phyloP scores from a whole-genome alignment of 2,888 invertebrate species.

The Drosophila nigritarsus region DNA sequence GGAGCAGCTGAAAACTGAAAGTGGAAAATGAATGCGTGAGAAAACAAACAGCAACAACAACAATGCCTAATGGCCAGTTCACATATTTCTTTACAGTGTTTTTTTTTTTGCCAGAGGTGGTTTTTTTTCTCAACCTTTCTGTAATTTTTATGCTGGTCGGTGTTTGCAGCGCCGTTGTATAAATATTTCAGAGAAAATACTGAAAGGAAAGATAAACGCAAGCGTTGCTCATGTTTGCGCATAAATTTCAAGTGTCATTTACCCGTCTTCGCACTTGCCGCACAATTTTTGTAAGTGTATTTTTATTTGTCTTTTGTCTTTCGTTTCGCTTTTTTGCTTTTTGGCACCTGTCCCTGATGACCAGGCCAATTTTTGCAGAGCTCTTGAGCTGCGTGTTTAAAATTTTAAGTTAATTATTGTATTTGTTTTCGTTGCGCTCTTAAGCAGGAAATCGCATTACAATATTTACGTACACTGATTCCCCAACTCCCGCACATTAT shows the following conservation, averaged over 20 bases:
- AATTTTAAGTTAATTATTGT: slow-evolving; percentile 75
- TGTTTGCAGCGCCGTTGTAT: slow-evolving; percentile 68
- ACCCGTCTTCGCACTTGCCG: slow-evolving; percentile 67
- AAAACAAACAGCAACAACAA: slow-evolving; percentile 60
- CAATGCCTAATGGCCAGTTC: slow-evolving; percentile 55
- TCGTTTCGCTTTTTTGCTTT: slow-evolving; percentile 47
- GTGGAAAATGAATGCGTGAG: slow-evolving; percentile 78
- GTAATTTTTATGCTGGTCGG: slow-evolving; percentile 64
- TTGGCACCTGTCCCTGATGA: slow-evolving; percentile 73
- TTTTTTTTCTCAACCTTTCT: slow-evolving; percentile 14
- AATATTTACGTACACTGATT: slow-evolving; percentile 40
- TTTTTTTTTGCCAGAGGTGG: slow-evolving; percentile 7
- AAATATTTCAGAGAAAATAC: slow-evolving; percentile 53
- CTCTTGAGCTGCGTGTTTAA: slow-evolving; percentile 63
- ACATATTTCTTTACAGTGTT: slow-evolving; percentile 26
- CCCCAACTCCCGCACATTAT: slow-evolving; percentile 9
- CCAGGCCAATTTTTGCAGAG: slow-evolving; percentile 68
- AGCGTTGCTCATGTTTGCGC: slow-evolving; percentile 67
- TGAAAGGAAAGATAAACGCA: slow-evolving; percentile 50
- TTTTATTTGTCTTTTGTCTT: slow-evolving; percentile 28
- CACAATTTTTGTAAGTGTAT: slow-evolving; percentile 30
- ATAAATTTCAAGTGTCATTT: slow-evolving; percentile 80
- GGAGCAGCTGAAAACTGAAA: slow-evolving; percentile 64
- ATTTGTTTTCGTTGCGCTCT: slow-evolving; percentile 50
- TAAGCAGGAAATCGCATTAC: slow-evolving; percentile 70